Evolutionary conservation across 2,797 vertebrate species (phyloP), one percentile per base, ranked within the genome.

Genomic region (Furcifer pardalis): DNA sequence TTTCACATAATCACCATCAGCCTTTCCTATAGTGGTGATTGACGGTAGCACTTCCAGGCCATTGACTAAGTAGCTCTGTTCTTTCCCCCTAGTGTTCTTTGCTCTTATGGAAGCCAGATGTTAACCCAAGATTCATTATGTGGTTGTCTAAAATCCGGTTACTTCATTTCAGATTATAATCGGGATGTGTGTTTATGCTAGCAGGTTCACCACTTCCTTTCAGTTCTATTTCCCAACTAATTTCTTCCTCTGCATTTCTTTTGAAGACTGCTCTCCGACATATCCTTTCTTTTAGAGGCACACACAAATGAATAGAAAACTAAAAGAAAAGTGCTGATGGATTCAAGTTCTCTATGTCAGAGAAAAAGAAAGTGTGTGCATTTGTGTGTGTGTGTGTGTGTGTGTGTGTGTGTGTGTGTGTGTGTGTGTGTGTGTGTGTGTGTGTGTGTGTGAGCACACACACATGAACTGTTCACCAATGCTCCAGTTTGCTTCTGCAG

Each of bases 401-500:
- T 56, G 7, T 35, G 46, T n/a, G 10, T 15, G 40, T 46, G 42
- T 12, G 7, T 52, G n/a, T 15, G 1, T 56, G n/a, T n/a, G n/a
- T n/a, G n/a, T n/a, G n/a, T n/a, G 5, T 32, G 19, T 37, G 68
- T 40, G 21, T 40, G 27, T 44, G 42, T 15, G 40, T 46, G 42
- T 12, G 7, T 52, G n/a, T 15, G 1, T 56, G 7, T 35, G 46
- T n/a, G 10, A 15, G 21, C 4, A 7, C 13, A 2, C 42, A 46
- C 42, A 13, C 32, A 9, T 71, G 40, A 66, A 21, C 65, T n/a
- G 40, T 65, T 69, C 44, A 35, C 81, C 79, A 78, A 88, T 84
- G 89, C 46, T 32, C 63, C 91, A 91, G 85, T 94, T 92, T 89
- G 87, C 87, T 86, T 82, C 88, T 88, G 88, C 81, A 56, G 21